phyloP scores from a whole-genome alignment of 2,888 invertebrate genomes.

The Parelbella ahira region DNA sequence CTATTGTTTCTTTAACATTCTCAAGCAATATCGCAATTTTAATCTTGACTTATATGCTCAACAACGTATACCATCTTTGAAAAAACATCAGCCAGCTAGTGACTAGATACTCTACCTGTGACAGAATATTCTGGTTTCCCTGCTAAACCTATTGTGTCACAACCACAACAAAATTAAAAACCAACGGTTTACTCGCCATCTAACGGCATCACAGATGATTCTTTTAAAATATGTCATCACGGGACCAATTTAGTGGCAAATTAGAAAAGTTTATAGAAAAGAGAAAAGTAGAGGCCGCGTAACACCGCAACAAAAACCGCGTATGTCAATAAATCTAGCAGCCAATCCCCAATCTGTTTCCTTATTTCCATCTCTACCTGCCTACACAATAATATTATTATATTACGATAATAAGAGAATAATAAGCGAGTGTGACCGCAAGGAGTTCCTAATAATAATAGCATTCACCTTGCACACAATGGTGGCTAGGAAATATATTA shows the following conservation, averaged over 20 bases:
- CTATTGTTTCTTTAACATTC: too few relatives aligned
- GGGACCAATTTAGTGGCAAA: constrained; percentile 30
- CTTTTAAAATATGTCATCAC: constrained; percentile 10
- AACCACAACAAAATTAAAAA: constrained; percentile 11
- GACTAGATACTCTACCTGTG: too few relatives aligned
- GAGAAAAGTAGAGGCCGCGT: constrained; percentile 31
- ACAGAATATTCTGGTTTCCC: too few relatives aligned
- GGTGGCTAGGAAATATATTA: constrained; percentile 51
- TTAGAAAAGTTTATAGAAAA: constrained; percentile 30
- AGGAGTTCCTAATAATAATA: constrained; percentile 44
- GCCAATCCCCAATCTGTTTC: constrained; percentile 49
- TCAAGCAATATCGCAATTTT: too few relatives aligned
- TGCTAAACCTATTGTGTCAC: too few relatives aligned
- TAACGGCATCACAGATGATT: constrained; percentile 10
- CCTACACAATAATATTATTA: constrained; percentile 48
- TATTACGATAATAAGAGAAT: constrained; percentile 51
- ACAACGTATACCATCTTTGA: too few relatives aligned
- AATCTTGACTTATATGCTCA: too few relatives aligned
- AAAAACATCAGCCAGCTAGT: too few relatives aligned
- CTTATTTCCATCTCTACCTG: constrained; percentile 53
- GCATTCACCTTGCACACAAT: constrained; percentile 56
- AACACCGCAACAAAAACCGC: constrained; percentile 43
- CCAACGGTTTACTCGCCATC: constrained; percentile 9
- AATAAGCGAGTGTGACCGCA: constrained; percentile 59
- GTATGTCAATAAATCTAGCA: constrained; percentile 49